These are phyloP conservation scores for Drosophila paramelanica DNA, from an alignment of 2,888 invertebrate species.

Conservation along the genomic window DNA sequence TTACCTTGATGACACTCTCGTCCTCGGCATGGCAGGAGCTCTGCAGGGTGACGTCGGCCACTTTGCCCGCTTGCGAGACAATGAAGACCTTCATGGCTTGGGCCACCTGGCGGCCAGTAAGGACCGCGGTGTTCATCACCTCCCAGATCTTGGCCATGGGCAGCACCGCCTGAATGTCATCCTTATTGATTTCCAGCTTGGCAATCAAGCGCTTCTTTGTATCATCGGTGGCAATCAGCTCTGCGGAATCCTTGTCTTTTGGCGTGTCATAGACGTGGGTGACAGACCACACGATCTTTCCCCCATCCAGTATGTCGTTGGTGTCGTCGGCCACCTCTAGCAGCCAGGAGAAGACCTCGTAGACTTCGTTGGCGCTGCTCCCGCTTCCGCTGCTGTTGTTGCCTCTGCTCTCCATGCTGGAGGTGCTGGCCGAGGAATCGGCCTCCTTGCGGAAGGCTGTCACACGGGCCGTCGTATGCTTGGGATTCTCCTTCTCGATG, in stretches of 20 bases:
- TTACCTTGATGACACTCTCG: constrained; percentile 97
- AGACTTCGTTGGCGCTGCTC: constrained; percentile 85
- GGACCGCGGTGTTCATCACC: constrained; percentile 96
- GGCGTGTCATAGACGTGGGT: constrained; percentile 89
- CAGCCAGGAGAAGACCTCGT: constrained; percentile 96
- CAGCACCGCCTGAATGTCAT: constrained; percentile 96
- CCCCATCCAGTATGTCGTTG: constrained; percentile 92
- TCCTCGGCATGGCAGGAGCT: constrained; percentile 98
- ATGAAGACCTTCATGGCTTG: constrained; percentile 98
- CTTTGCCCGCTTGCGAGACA: constrained; percentile 96
- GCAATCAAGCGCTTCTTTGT: constrained; percentile 90
- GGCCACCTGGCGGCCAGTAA: constrained; percentile 96
- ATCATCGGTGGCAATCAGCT: constrained; percentile 82
- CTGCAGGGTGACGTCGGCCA: constrained; percentile 97
- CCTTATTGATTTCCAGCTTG: constrained; percentile 95
- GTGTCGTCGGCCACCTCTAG: constrained; percentile 93
- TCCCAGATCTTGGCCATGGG: constrained; percentile 99
- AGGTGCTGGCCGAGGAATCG: constrained; percentile 63
- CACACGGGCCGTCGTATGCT: constrained; percentile 94
- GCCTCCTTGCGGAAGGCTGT: constrained; percentile 90
- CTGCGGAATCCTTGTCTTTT: constrained; percentile 81
- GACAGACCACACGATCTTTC: constrained; percentile 94
- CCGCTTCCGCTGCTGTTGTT: constrained; percentile 23
- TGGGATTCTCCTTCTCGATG: constrained; percentile 91
- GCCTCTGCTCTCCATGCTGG: constrained; percentile 54